phyloP scores from a whole-genome alignment of 2,113 vertebrate species.

The Takifugu bimaculatus region DNA sequence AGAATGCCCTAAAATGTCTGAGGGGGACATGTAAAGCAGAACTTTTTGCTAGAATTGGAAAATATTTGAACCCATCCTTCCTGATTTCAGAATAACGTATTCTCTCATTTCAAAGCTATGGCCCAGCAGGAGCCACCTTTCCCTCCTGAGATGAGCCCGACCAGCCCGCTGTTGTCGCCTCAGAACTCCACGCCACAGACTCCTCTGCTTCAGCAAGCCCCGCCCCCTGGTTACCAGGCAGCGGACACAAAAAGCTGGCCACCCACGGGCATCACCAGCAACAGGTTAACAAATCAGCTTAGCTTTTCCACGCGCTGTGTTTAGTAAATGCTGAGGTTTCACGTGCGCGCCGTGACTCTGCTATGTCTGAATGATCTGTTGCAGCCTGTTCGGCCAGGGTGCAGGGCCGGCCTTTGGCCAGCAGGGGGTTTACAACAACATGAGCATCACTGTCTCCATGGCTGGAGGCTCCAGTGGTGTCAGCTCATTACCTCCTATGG shows the following conservation, averaged over 20 bases:
- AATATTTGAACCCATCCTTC: neutral
- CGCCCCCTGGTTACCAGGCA: conserved; percentile 85
- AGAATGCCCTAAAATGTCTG: too few species aligned
- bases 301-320: neutral
- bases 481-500: conserved; percentile 84
- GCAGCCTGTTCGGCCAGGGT: conserved; percentile 84
- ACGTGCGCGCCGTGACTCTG: neutral
- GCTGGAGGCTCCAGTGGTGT: conserved; percentile 81
- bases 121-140: conserved; percentile 84
- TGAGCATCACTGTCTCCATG: conserved; percentile 98
- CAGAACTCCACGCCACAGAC: conserved; percentile 86
- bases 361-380: neutral
- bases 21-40: too few species aligned
- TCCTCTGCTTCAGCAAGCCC: conserved; percentile 84
- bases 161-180: conserved; percentile 86
- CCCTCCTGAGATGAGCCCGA: conserved; percentile 84
- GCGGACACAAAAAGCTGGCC: conserved; percentile 93
- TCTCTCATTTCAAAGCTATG: conserved; percentile 70
- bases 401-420: conserved; percentile 75
- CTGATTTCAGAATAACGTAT: too few species aligned
- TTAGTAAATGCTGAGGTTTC: neutral
- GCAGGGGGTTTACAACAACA: conserved; percentile 96
- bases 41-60: neutral
- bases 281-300: conserved; percentile 69
- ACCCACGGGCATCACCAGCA: conserved; percentile 80